Evolutionary conservation across 2,113 vertebrate genomes (phyloP).

Genomic region (Mesitornis unicolor): DNA sequence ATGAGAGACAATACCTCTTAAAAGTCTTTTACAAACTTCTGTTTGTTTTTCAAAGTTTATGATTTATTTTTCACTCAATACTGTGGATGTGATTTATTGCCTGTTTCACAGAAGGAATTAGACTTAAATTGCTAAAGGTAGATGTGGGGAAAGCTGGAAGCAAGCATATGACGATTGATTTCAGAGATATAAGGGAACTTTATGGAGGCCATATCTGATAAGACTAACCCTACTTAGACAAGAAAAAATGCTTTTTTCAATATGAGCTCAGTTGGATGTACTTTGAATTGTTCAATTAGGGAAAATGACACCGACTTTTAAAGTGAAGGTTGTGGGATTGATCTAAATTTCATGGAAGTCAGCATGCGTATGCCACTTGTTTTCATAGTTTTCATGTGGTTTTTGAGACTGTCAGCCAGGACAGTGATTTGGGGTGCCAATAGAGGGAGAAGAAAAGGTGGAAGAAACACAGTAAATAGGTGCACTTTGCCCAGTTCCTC

Average conservation of each 20-base stretch:
- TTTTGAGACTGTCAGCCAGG: background rate
- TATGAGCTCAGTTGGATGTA: background rate
- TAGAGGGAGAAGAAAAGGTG: background rate
- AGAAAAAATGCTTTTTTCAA: background rate
- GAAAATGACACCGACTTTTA: background rate
- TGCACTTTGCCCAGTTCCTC: background rate
- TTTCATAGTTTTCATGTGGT: background rate
- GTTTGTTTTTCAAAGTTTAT: conserved; percentile 44
- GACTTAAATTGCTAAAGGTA: conserved; percentile 54
- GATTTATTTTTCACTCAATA: conserved; percentile 63
- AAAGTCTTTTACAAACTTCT: conserved; percentile 23
- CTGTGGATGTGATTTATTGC: conserved; percentile 58
- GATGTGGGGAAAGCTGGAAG: conserved; percentile 4
- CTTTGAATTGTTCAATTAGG: conserved; percentile 1
- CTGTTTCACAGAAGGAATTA: conserved; percentile 37
- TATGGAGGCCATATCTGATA: background rate
- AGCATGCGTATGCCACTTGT: background rate
- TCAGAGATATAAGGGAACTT: background rate
- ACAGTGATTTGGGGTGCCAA: background rate
- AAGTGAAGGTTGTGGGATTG: background rate
- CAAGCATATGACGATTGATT: background rate
- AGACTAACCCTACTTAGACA: background rate
- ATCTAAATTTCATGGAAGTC: background rate
- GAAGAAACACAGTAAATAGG: background rate
- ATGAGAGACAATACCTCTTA: background rate